These are phyloP conservation scores for Triplophysa bombifrons DNA, from an alignment of 2,797 vertebrate genomes.

Conservation along the genomic window DNA sequence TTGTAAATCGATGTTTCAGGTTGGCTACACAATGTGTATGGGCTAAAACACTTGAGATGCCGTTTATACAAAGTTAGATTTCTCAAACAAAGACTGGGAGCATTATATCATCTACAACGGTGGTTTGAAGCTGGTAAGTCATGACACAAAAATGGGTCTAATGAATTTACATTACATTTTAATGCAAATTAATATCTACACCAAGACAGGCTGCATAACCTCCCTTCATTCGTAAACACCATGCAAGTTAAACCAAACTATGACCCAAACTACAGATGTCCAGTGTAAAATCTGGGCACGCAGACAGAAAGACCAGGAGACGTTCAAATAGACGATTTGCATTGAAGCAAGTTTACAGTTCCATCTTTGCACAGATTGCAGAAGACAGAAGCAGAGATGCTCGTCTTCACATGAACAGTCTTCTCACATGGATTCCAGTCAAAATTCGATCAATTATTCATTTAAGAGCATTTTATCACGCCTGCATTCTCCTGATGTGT, in stretches of 20 bases:
- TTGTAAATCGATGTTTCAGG: constrained; percentile 40
- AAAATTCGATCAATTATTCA: constrained; percentile 59
- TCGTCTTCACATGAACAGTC: constrained; percentile 49
- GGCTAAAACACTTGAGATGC: constrained; percentile 13
- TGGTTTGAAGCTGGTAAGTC: neutral
- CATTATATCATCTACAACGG: neutral
- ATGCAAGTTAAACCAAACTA: neutral
- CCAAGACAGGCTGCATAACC: neutral
- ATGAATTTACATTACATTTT: too few relatives aligned
- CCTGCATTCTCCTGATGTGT: constrained; percentile 5
- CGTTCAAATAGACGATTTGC: neutral
- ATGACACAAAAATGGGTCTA: too few relatives aligned
- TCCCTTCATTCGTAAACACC: neutral
- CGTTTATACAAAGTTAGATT: neutral
- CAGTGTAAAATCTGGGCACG: neutral
- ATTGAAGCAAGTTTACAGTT: neutral
- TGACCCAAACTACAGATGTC: neutral
- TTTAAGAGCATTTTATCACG: constrained; percentile 41
- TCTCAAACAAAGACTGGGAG: neutral
- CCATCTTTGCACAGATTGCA: constrained; percentile 4
- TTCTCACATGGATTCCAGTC: constrained; percentile 48
- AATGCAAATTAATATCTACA: too few relatives aligned
- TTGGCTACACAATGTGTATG: constrained; percentile 11
- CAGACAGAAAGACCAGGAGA: neutral
- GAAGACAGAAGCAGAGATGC: neutral